These are phyloP conservation scores for Copidosoma floridanum DNA, from an alignment of 1,140 invertebrate species.

Conservation along the genomic window DNA sequence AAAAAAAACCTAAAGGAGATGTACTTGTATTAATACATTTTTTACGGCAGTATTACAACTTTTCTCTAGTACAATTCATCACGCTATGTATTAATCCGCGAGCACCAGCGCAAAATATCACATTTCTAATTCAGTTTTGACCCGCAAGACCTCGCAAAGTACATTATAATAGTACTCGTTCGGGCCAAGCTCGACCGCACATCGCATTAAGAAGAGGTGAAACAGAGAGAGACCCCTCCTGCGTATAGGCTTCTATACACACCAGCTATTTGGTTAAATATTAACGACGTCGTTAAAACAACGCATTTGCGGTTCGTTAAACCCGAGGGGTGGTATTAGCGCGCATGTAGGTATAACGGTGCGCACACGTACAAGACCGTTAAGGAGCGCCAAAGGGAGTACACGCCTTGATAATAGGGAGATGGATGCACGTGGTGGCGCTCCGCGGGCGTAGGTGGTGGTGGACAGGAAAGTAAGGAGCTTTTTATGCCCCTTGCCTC, in stretches of 20 bases:
- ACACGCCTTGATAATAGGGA: constrained; percentile 18
- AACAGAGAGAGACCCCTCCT: neutral
- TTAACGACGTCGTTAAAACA: constrained; percentile 58
- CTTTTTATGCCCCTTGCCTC: neutral
- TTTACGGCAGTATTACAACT: too few relatives aligned
- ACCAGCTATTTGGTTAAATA: constrained; percentile 55
- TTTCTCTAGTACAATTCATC: too few relatives aligned
- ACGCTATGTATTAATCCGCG: constrained; percentile 13
- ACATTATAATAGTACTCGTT: constrained; percentile 4
- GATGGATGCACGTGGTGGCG: constrained; percentile 16
- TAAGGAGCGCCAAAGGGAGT: constrained; percentile 31
- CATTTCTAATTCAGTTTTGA: constrained; percentile 26
- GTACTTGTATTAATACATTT: too few relatives aligned
- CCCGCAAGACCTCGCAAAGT: neutral
- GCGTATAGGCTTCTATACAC: neutral
- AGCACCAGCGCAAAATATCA: constrained; percentile 15
- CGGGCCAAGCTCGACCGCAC: constrained; percentile 8
- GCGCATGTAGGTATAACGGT: neutral
- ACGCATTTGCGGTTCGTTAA: constrained; percentile 57
- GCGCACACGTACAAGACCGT: constrained; percentile 32
- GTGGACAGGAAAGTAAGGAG: neutral
- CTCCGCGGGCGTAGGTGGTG: too few relatives aligned
- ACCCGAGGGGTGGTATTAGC: constrained; percentile 31
- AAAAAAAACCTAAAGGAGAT: too few relatives aligned
- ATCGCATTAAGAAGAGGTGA: constrained; percentile 20